Evolutionary conservation across 2,888 invertebrate species (phyloP), one percentile per base, ranked within the genome.

Genomic region (Callyntrura sp.): DNA sequence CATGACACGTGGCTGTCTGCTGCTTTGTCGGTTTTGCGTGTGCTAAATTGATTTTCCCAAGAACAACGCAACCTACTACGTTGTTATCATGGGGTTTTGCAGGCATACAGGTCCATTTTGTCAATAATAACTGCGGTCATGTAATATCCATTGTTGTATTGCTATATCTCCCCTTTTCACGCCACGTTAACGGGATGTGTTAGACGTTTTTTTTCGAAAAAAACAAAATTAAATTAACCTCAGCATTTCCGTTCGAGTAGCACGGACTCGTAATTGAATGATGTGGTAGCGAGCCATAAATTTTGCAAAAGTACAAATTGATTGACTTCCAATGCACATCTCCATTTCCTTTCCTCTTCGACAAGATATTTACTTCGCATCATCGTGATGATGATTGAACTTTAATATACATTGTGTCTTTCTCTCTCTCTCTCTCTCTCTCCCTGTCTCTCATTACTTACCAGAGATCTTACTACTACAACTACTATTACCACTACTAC

Each of bases 291-390:
- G 76, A 79, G 57, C 57, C 79, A 79, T 79, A 79, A 79, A 79
- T 79, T 79, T 82, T 65, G 60, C 82, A 60, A 35, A 65, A 23
- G n/a, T 82, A 65, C 82, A 82, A 82, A 82, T 82, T 82, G 82
- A 82, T 82, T 82, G 82, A 82, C 82, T 82, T 62, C 48, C 23
- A 45, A 82, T 82, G 14, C 45, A 62, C 45, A 65, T 76, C 73
- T 76, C 51, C 20, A 62, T 55, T 79, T 35, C 60, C 35, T 28
- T n/a, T 35, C 17, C 43, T 78, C 76, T 62, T 43, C 55, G 45
- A 78, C 51, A 78, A 51, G 76, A 51, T 45, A n/a, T 11, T 17
- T 55, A 35, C 57, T 62, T 23, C 23, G 23, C 62, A 25, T n/a
- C n/a, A n/a, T n/a, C n/a, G n/a, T 62, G 25, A 25, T 23, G 25